Evolutionary conservation across 2,113 vertebrate genomes (phyloP), one percentile per base, ranked within the genome.

Genomic region (Ictalurus furcatus): DNA sequence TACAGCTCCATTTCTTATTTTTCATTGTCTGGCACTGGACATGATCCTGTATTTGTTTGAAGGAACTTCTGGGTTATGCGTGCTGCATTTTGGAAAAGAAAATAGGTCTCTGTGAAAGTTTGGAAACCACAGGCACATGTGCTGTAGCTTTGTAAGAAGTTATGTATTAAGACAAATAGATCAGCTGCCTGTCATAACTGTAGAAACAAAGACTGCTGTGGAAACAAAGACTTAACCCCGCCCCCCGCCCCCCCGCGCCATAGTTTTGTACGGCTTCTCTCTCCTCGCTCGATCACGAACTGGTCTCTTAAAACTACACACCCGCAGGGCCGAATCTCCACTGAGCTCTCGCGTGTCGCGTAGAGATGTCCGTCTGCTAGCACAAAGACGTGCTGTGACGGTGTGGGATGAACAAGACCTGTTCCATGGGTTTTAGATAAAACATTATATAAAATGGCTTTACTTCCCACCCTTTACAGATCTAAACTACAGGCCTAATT

Each of bases 401-500:
- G 76, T 54, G 13, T 40, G 52, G 48, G 13, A 79, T 52, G 52
- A 56, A 81, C 4, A 81, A 30, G n/a, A 54, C 1, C 4, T 58
- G 28, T 7, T 56, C 28, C 28, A 5, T 54, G 78, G 13, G 56
- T 80, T 80, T 58, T 21, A 30, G 34, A 17, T 54, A 54, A 16
- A 80, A 54, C 58, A 19, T 17, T 21, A 30, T 30, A 80, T n/a
- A 9, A 81, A 14, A 80, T 52, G 23, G 1, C 81, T n/a, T 61
- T 84, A 59, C 40, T 58, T 71, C 78, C 84, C n/a, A 30, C 85
- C 1, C 34, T 80, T 88, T 87, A 79, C 34, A 48, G 44, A 48
- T 48, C 44, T 48, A 6, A 48, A 48, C 34, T 76, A 87, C 84
- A 88, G 52, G 56, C 85, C 87, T 14, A n/a, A 25, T 76, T 87